These are phyloP conservation scores for Rhinophrynus dorsalis DNA, from an alignment of 2,797 vertebrate genomes.

Conservation along the genomic window DNA sequence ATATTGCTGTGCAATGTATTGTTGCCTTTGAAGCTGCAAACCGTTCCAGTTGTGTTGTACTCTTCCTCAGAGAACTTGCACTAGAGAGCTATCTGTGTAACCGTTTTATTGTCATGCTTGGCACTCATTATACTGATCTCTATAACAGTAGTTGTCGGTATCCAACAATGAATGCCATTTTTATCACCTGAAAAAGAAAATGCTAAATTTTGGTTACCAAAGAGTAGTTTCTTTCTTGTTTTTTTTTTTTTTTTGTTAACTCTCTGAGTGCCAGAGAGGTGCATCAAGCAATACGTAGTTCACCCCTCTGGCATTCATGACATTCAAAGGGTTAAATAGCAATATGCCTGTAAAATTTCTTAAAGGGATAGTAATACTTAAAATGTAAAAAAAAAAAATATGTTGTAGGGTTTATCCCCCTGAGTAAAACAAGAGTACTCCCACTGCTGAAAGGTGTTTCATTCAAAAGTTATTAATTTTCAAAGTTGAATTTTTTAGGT, in stretches of 20 bases:
- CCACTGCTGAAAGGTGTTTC: too few species aligned
- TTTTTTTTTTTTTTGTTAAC: too few species aligned
- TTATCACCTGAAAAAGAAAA: constrained; percentile 9
- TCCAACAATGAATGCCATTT: constrained; percentile 19
- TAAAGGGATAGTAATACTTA: too few species aligned
- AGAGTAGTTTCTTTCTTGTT: constrained; percentile 72
- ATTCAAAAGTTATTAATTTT: too few species aligned
- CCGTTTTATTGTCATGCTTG: constrained; percentile 34
- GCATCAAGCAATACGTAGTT: too few species aligned
- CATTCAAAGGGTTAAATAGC: too few species aligned
- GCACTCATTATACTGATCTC: neutral
- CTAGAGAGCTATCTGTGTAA: constrained; percentile 69
- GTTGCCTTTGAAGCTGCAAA: neutral
- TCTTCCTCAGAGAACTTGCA: constrained; percentile 75
- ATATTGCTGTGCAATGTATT: neutral
- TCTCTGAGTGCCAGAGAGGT: too few species aligned
- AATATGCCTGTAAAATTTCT: constrained; percentile 65
- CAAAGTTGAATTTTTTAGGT: too few species aligned
- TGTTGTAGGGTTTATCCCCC: too few species aligned
- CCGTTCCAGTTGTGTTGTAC: neutral
- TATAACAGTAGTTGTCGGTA: constrained; percentile 51
- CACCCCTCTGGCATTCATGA: too few species aligned
- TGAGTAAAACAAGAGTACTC: too few species aligned
- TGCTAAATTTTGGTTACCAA: constrained; percentile 85
- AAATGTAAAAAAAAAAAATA: too few species aligned